These are phyloP conservation scores for Lepisosteus oculatus DNA, from an alignment of 2,113 vertebrate species.

Conservation along the genomic window DNA sequence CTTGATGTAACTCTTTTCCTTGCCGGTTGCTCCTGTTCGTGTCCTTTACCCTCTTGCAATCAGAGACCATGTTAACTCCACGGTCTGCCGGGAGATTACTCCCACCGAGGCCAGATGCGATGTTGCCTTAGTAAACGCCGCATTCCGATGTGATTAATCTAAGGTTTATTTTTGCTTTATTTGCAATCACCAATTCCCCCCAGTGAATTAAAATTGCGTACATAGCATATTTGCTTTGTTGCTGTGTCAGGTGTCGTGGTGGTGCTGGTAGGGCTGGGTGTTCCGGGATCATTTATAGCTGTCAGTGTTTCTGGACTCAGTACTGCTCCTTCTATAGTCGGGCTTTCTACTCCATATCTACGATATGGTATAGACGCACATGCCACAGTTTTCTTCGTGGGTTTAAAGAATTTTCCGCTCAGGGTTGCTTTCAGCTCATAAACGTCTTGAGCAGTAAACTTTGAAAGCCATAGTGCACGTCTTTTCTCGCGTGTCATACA, in stretches of 20 bases:
- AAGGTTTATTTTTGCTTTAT: not conserved
- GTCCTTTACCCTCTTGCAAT: not conserved
- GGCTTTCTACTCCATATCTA: too few species aligned
- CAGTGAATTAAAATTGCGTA: not conserved
- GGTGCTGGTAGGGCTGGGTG: not conserved
- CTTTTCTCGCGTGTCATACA: too few species aligned
- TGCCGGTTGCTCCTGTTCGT: not conserved
- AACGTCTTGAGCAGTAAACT: too few species aligned
- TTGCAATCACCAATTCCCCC: too few species aligned
- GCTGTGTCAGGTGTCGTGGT: constrained; percentile 2
- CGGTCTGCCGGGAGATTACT: not conserved
- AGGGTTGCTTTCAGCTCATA: too few species aligned
- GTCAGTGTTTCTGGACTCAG: not conserved
- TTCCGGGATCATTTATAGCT: not conserved
- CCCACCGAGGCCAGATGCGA: not conserved
- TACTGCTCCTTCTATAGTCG: not conserved
- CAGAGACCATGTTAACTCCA: not conserved
- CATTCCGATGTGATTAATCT: not conserved
- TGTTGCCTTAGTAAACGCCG: not conserved
- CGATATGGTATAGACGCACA: too few species aligned
- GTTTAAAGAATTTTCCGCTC: too few species aligned
- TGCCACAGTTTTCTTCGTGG: too few species aligned
- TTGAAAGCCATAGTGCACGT: too few species aligned
- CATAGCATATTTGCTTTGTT: constrained; percentile 5
- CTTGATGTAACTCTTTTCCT: too few species aligned